Percentiles rank a stretch among this genome's conserved stretches.
Conservation (phyloP, 2,888 invertebrate species). For the Ditula angustiorana region DNA sequence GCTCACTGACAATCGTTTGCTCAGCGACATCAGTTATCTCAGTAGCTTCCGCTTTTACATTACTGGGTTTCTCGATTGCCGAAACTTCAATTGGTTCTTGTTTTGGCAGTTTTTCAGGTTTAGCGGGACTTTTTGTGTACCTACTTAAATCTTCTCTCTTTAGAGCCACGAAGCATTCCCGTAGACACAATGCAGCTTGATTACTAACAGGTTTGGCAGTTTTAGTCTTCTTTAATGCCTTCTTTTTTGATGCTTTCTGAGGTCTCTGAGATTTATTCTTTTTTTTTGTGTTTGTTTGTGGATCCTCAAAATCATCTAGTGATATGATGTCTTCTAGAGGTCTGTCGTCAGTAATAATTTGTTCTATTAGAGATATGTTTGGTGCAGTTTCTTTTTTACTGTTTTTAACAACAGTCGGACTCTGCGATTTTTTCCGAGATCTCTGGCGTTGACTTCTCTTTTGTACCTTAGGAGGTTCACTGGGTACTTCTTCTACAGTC, state of each 20-base stretch:
- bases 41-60: slow-evolving; percentile 31
- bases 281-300: slow-evolving; percentile 40
- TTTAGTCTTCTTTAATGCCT: slow-evolving; percentile 47
- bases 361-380: slow-evolving; percentile 76
- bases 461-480: slow-evolving; percentile 44
- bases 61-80: neutral
- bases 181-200: slow-evolving; percentile 50
- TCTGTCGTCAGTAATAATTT: slow-evolving; percentile 74
- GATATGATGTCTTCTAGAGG: slow-evolving; percentile 77
- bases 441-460: slow-evolving; percentile 56
- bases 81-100: neutral
- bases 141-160: slow-evolving; percentile 58
- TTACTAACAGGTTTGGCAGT: slow-evolving; percentile 38
- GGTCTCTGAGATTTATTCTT: slow-evolving; percentile 52
- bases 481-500: slow-evolving; percentile 52
- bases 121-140: slow-evolving; percentile 47
- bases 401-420: slow-evolving; percentile 52
- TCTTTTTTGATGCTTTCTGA: slow-evolving; percentile 46
- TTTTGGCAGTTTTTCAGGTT: slow-evolving; percentile 18
- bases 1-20: slow-evolving; percentile 52
- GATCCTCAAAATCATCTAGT: slow-evolving; percentile 67
- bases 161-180: slow-evolving; percentile 67
- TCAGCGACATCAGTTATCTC: slow-evolving; percentile 44
- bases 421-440: slow-evolving; percentile 56
- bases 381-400: slow-evolving; percentile 63